Conservation (phyloP, 1,140 invertebrate species). For the Paraescarpia echinospica region DNA sequence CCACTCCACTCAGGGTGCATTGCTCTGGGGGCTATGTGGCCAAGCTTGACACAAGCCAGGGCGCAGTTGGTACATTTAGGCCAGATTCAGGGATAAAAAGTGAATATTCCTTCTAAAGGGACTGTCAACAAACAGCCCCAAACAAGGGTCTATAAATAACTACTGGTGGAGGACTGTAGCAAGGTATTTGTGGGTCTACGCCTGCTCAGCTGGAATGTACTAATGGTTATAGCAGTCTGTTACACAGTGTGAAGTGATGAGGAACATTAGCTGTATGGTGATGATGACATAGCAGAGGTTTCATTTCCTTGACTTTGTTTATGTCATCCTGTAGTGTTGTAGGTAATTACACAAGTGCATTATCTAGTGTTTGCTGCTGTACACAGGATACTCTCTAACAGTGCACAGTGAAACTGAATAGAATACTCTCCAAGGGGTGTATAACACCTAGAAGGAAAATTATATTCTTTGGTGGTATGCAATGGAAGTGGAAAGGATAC, state of each 20-base stretch:
- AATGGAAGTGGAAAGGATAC: neutral
- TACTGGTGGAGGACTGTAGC: neutral
- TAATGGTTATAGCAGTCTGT: neutral
- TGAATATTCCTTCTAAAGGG: neutral
- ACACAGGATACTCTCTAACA: neutral
- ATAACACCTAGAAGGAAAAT: neutral
- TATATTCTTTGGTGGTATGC: neutral
- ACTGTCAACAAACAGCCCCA: neutral
- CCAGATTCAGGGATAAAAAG: neutral
- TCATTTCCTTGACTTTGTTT: neutral
- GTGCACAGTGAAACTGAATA: neutral
- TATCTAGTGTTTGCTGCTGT: neutral
- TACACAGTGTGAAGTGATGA: neutral
- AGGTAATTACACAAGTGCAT: neutral
- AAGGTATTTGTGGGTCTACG: neutral
- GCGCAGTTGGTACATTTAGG: neutral
- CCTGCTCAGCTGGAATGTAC: neutral
- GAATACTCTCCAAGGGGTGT: no score
- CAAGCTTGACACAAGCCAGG: neutral
- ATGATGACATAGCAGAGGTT: neutral
- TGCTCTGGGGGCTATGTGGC: neutral
- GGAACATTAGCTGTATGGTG: neutral
- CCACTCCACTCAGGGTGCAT: neutral
- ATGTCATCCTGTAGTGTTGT: neutral
- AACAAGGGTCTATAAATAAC: neutral